Conservation (phyloP, 2,888 invertebrate genomes). For the Morpho achilles region DNA sequence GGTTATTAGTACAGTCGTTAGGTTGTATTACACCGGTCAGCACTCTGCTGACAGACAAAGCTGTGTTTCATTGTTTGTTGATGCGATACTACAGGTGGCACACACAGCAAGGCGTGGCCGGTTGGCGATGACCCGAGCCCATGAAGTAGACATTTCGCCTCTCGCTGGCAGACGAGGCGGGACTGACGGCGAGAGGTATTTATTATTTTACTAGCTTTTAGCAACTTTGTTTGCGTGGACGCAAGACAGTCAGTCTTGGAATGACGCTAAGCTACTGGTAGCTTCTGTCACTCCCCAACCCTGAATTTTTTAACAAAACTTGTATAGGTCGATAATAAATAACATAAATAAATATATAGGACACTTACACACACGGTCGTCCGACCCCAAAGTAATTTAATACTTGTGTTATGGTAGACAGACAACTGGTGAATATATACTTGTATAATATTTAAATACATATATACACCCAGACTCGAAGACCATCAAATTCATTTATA, state of each 20-base stretch:
- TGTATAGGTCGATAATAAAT: not conserved
- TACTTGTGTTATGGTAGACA: too few relatives aligned
- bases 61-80: not conserved
- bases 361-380: too few relatives aligned
- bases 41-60: too few relatives aligned
- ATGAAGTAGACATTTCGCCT: slow-evolving; percentile 39
- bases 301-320: not conserved
- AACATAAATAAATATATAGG: not conserved
- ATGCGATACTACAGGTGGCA: not conserved
- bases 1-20: too few relatives aligned
- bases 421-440: too few relatives aligned
- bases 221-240: not conserved
- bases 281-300: not conserved
- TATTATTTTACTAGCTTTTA: not conserved
- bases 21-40: too few relatives aligned
- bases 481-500: too few relatives aligned
- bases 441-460: too few relatives aligned
- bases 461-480: too few relatives aligned
- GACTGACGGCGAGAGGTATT: slow-evolving; percentile 23
- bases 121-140: slow-evolving; percentile 31
- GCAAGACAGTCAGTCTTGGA: not conserved
- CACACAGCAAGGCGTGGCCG: not conserved
- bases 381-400: too few relatives aligned
- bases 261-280: not conserved
- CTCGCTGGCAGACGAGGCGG: slow-evolving; percentile 3